A percentile compares a stretch with the other conserved stretches of the same genome.
phyloP scores from a whole-genome alignment of 1,140 invertebrate species.

The Odontomachus brunneus region DNA sequence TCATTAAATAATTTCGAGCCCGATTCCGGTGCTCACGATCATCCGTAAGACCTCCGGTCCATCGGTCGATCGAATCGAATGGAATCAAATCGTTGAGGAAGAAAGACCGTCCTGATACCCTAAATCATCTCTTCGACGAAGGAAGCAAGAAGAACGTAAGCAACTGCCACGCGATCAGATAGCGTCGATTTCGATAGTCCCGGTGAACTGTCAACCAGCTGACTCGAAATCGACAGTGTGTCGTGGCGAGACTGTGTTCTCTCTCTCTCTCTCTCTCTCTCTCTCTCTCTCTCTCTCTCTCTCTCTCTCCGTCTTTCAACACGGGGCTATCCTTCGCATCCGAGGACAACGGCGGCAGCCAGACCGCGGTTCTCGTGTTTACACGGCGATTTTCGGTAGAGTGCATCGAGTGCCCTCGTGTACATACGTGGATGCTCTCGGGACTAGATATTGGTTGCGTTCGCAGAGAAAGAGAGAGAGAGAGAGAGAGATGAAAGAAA shows the following conservation, averaged over 20 bases:
- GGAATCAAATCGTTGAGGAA: neutral
- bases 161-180: constrained; percentile 63
- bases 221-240: constrained; percentile 76
- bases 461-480: constrained; percentile 22
- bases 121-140: constrained; percentile 17
- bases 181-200: constrained; percentile 40
- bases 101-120: too few relatives aligned
- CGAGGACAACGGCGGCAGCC: constrained; percentile 38
- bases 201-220: constrained; percentile 12
- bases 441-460: constrained; percentile 65
- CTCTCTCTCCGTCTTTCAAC: too few relatives aligned
- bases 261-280: too few relatives aligned
- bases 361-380: constrained; percentile 71
- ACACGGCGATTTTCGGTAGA: constrained; percentile 80
- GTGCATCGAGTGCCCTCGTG: constrained; percentile 71
- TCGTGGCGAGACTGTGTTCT: constrained; percentile 50
- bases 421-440: constrained; percentile 22
- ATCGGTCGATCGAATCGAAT: neutral
- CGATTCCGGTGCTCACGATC: too few relatives aligned
- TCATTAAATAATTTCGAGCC: constrained; percentile 8
- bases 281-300: too few relatives aligned
- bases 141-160: constrained; percentile 10
- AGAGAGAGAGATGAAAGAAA: neutral
- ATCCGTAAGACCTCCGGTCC: neutral
- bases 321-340: constrained; percentile 44